phyloP scores from a whole-genome alignment of 2,888 invertebrate genomes.

The Hypomecis punctinalis region DNA sequence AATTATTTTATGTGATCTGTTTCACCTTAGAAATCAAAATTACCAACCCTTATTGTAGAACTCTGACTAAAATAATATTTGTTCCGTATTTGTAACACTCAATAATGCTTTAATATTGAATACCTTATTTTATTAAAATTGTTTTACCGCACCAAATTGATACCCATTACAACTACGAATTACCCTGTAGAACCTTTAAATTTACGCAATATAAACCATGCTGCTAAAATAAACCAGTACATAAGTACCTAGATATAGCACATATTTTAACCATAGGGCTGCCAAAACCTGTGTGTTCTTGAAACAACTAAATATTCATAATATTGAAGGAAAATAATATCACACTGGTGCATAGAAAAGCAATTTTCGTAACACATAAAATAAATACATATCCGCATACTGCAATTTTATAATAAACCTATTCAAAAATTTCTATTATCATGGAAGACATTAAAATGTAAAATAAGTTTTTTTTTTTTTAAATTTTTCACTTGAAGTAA shows the following conservation, averaged over 20 bases:
- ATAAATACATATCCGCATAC: too few relatives aligned
- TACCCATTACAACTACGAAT: conserved; percentile 16
- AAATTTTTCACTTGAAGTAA: background rate
- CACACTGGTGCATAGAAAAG: conserved; percentile 11
- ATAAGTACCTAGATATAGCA: conserved; percentile 37
- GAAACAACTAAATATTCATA: conserved; percentile 44
- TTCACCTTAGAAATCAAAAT: too few relatives aligned
- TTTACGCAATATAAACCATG: conserved; percentile 30
- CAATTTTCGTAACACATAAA: background rate
- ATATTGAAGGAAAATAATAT: conserved; percentile 31
- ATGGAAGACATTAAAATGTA: too few relatives aligned
- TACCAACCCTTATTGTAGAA: too few relatives aligned
- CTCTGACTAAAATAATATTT: too few relatives aligned
- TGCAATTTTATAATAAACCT: too few relatives aligned
- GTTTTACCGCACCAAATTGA: background rate
- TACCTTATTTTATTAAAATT: conserved; percentile 1
- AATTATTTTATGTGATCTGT: too few relatives aligned
- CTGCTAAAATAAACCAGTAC: conserved; percentile 32
- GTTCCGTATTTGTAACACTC: too few relatives aligned
- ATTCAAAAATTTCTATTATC: too few relatives aligned
- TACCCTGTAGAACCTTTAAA: conserved; percentile 1
- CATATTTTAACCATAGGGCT: conserved; percentile 71
- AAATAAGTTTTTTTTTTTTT: background rate
- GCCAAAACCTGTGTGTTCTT: conserved; percentile 73
- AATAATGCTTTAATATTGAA: background rate